Evolutionary conservation across 2,113 vertebrate species (phyloP).

Genomic region (Epinephelus moara): DNA sequence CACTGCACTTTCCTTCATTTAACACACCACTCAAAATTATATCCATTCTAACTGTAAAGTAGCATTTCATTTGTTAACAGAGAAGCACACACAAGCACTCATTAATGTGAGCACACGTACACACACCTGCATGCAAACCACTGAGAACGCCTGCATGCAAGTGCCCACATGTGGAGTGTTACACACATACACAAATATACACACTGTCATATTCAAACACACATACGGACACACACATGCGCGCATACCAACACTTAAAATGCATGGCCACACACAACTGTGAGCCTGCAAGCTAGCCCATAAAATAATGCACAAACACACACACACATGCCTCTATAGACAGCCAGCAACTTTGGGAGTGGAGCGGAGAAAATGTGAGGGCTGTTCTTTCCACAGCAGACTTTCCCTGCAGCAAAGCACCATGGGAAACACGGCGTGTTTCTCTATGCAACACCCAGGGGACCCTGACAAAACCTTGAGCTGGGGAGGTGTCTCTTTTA

Average conservation of each 20-base stretch:
- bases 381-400: conserved; percentile 47
- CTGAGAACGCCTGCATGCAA: conserved; percentile 1
- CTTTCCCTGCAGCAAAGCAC: conserved; percentile 48
- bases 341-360: conserved; percentile 44
- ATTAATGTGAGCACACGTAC: neutral
- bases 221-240: neutral
- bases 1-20: neutral
- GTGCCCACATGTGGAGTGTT: conserved; percentile 30
- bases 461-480: neutral
- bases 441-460: neutral
- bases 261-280: neutral
- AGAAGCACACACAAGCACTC: conserved; percentile 10
- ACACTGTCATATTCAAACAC: neutral
- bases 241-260: neutral
- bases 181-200: conserved; percentile 17
- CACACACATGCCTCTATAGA: conserved; percentile 16
- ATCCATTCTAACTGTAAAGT: neutral
- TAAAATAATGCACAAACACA: conserved; percentile 16
- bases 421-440: conserved; percentile 46
- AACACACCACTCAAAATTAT: neutral
- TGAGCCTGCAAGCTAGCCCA: neutral
- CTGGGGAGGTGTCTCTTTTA: neutral
- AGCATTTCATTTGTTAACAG: neutral
- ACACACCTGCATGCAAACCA: conserved; percentile 11
- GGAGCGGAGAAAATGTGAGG: conserved; percentile 48